Conservation (phyloP, 2,797 vertebrate genomes). For the Trichosurus vulpecula region DNA sequence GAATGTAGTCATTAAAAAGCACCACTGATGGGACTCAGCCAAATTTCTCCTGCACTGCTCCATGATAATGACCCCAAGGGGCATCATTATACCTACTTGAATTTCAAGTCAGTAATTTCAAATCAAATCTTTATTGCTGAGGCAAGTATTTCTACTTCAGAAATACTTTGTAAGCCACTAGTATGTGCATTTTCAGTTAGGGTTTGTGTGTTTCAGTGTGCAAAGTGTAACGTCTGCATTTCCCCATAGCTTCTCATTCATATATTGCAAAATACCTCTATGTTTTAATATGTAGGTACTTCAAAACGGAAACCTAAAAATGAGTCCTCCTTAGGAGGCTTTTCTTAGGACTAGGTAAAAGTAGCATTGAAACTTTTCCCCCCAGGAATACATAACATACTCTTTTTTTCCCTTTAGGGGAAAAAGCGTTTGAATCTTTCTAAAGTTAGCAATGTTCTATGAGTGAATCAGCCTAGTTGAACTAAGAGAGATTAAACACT, state of each 20-base stretch:
- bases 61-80: constrained; percentile 68
- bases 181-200: constrained; percentile 77
- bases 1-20: constrained; percentile 57
- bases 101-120: constrained; percentile 71
- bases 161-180: constrained; percentile 70
- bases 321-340: constrained; percentile 38
- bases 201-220: constrained; percentile 50
- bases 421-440: constrained; percentile 36
- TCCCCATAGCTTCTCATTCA: constrained; percentile 67
- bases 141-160: constrained; percentile 73
- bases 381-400: not conserved
- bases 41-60: constrained; percentile 31
- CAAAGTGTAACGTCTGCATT: constrained; percentile 73
- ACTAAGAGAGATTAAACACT: not conserved
- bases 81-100: constrained; percentile 65
- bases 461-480: not conserved
- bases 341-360: constrained; percentile 54
- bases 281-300: constrained; percentile 30
- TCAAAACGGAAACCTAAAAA: constrained; percentile 52
- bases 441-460: constrained; percentile 33
- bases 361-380: not conserved
- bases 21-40: constrained; percentile 60
- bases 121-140: constrained; percentile 64
- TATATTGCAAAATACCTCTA: constrained; percentile 49
- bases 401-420: not conserved